Conservation (phyloP, 2,113 vertebrate genomes). For the Dolichallabes microphthalmus region DNA sequence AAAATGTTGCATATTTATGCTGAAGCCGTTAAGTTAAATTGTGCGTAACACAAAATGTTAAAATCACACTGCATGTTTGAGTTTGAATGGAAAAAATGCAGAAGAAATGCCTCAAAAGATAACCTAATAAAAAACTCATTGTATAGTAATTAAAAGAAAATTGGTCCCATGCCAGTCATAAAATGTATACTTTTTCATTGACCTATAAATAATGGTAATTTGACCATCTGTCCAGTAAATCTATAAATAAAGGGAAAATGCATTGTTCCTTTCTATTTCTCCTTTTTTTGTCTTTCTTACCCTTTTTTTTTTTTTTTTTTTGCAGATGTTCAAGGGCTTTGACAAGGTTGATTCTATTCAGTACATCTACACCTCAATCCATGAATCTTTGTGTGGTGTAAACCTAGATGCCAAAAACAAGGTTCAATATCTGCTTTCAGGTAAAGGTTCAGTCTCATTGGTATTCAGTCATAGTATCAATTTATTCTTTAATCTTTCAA, state of each 20-base stretch:
- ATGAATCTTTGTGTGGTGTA: conserved; percentile 86
- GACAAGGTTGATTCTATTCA: conserved; percentile 86
- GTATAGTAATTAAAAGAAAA: neutral
- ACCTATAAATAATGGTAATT: neutral
- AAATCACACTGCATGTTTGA: neutral
- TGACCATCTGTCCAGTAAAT: neutral
- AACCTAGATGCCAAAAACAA: conserved; percentile 85
- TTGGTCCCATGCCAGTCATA: neutral
- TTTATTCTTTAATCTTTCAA: neutral
- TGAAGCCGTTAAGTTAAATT: neutral
- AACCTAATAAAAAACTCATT: neutral
- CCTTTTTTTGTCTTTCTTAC: neutral
- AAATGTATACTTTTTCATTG: neutral
- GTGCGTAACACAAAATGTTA: neutral
- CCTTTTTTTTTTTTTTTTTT: conserved; percentile 22
- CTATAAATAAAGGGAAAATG: neutral
- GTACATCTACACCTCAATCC: conserved; percentile 86
- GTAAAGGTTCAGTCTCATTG: conserved; percentile 66
- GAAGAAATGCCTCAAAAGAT: neutral
- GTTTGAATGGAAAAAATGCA: neutral
- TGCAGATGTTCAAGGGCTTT: conserved; percentile 95
- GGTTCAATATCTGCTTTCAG: conserved; percentile 90
- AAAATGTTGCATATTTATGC: neutral
- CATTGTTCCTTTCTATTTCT: neutral
- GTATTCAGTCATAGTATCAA: neutral